Evolutionary conservation across 2,888 invertebrate genomes (phyloP).

Genomic region (Hemicrepidius hirtus): DNA sequence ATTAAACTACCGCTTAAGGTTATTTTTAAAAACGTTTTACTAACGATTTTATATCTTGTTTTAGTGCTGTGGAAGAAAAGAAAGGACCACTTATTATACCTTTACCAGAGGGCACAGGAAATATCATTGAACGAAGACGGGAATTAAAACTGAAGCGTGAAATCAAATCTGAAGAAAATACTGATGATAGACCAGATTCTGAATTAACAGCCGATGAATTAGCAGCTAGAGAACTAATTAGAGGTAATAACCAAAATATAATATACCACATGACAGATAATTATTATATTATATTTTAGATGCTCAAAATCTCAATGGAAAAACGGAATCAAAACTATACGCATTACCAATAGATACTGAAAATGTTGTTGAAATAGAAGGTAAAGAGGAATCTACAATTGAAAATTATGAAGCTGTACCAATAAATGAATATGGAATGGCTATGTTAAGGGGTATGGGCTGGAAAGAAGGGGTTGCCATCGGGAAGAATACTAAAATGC

Average conservation of each 20-base stretch:
- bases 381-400: constrained; percentile 78
- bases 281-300: constrained; percentile 58
- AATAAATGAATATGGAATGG: constrained; percentile 89
- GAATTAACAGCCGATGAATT: constrained; percentile 79
- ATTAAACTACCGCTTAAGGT: background rate
- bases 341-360: constrained; percentile 77
- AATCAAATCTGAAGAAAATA: constrained; percentile 63
- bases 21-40: constrained; percentile 39
- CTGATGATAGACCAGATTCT: constrained; percentile 64
- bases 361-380: constrained; percentile 77
- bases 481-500: constrained; percentile 70
- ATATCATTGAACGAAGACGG: constrained; percentile 75
- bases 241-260: constrained; percentile 63
- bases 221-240: constrained; percentile 83
- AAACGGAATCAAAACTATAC: constrained; percentile 64
- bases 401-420: constrained; percentile 83
- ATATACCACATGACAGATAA: background rate
- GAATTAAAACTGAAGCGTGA: constrained; percentile 72
- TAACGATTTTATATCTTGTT: constrained; percentile 57
- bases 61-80: constrained; percentile 75
- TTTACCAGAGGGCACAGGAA: constrained; percentile 73
- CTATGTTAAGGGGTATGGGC: constrained; percentile 97
- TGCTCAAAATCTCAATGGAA: constrained; percentile 59
- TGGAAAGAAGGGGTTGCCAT: constrained; percentile 83
- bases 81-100: constrained; percentile 80